Conservation (phyloP, 2,113 vertebrate species). For the Tragulus kanchil region DNA sequence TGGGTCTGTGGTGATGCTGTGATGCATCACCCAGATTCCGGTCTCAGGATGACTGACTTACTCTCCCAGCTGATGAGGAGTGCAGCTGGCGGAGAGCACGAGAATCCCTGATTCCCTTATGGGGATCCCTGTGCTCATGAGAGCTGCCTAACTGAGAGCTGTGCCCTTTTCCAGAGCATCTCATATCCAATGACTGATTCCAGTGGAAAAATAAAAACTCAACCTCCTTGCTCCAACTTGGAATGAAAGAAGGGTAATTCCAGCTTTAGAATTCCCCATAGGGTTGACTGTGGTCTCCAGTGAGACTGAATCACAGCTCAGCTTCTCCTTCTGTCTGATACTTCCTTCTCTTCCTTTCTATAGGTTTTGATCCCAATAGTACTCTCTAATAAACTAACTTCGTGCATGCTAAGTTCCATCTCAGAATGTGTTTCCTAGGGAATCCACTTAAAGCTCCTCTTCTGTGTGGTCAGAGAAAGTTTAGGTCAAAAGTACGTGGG, state of each 20-base stretch:
- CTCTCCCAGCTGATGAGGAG: not conserved
- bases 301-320: not conserved
- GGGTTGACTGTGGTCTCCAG: not conserved
- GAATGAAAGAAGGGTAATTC: not conserved
- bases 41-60: not conserved
- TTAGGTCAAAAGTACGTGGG: not conserved
- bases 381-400: not conserved
- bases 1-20: not conserved
- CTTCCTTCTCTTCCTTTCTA: not conserved
- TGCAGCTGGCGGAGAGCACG: not conserved
- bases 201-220: not conserved
- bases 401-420: not conserved
- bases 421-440: not conserved
- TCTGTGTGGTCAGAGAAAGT: not conserved
- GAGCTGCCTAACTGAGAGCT: not conserved
- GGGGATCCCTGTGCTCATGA: not conserved
- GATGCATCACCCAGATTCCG: not conserved
- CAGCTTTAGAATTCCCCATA: not conserved
- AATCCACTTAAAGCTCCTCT: not conserved
- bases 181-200: not conserved
- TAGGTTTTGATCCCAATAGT: not conserved
- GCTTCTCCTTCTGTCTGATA: not conserved
- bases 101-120: not conserved
- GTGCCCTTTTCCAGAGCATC: not conserved
- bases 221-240: not conserved